phyloP scores from a whole-genome alignment of 2,888 invertebrate species.

The Furcula furcula region DNA sequence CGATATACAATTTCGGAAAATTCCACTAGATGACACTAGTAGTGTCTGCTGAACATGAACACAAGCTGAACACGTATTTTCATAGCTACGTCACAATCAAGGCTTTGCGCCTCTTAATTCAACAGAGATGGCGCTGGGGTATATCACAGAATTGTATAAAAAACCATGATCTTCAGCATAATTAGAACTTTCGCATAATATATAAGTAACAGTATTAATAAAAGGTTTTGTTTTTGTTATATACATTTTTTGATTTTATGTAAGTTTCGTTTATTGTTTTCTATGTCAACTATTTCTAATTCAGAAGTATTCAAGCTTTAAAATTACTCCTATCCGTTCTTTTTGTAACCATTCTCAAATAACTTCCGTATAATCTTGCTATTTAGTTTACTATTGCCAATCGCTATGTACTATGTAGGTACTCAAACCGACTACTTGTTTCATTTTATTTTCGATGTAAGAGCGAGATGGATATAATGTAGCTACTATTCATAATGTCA shows the following conservation, averaged over 20 bases:
- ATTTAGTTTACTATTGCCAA: conserved; percentile 14
- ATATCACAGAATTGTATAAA: no score
- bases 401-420: conserved; percentile 8
- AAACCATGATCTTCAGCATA: no score
- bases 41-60: background rate
- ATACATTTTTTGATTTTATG: no score
- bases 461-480: conserved; percentile 21
- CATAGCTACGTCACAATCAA: conserved; percentile 2
- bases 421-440: conserved; percentile 17
- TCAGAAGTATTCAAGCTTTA: no score
- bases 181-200: no score
- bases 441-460: conserved; percentile 24
- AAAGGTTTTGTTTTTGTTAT: no score
- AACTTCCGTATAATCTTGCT: background rate
- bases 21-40: conserved; percentile 26
- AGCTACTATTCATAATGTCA: conserved; percentile 34
- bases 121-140: conserved; percentile 23
- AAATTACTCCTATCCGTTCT: no score
- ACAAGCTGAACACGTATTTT: no score
- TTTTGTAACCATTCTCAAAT: no score
- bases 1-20: conserved; percentile 31
- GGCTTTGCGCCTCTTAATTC: background rate
- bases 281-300: no score
- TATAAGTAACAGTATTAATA: no score
- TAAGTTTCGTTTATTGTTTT: no score